Evolutionary conservation across 1,140 invertebrate genomes (phyloP).

Genomic region (Drosophila takahashii): DNA sequence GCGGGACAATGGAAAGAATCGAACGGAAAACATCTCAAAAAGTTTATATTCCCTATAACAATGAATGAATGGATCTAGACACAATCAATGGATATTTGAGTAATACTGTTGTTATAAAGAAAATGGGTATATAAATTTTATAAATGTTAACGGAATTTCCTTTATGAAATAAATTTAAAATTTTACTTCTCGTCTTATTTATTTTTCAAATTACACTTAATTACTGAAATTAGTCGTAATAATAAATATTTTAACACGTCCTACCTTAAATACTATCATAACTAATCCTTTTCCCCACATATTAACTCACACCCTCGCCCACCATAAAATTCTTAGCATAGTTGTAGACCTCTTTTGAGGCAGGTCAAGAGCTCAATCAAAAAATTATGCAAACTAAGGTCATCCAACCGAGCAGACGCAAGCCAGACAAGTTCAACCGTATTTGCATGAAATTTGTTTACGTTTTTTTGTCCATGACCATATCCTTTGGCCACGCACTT

Average conservation of each 20-base stretch:
- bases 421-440: conserved; percentile 49
- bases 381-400: conserved; percentile 83
- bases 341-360: conserved; percentile 47
- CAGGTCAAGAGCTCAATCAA: conserved; percentile 70
- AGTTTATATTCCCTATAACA: conserved; percentile 19
- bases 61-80: conserved; percentile 13
- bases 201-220: not conserved
- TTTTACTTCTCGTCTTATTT: no score
- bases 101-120: no score
- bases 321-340: conserved; percentile 2
- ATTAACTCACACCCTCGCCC: not conserved
- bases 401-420: conserved; percentile 55
- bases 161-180: no score
- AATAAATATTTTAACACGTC: not conserved
- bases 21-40: conserved; percentile 26
- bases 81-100: not conserved
- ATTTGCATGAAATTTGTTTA: conserved; percentile 78
- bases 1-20: conserved; percentile 31
- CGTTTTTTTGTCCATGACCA: conserved; percentile 47
- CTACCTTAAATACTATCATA: not conserved
- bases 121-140: no score
- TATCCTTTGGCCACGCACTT: conserved; percentile 80
- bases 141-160: no score
- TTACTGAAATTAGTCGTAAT: not conserved
- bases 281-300: not conserved